phyloP scores from a whole-genome alignment of 2,113 vertebrate genomes.

The Coryphaenoides rupestris region DNA sequence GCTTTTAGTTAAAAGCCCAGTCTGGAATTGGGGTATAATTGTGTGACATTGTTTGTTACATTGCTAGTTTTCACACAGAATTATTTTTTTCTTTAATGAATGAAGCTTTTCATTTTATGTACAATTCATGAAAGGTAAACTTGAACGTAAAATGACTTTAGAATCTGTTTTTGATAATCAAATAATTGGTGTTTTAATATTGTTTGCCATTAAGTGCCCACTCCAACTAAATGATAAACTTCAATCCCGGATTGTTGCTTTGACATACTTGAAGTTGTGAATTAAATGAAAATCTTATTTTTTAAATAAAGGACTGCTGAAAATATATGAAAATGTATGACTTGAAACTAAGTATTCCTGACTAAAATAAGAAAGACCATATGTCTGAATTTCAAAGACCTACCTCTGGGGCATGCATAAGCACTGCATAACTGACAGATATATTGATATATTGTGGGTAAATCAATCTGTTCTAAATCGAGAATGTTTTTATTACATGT shows the following conservation, averaged over 20 bases:
- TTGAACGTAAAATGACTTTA: not conserved
- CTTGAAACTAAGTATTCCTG: slow-evolving; percentile 37
- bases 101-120: not conserved
- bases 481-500: not conserved
- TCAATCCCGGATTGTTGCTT: slow-evolving; percentile 42
- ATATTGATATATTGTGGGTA: slow-evolving; percentile 30
- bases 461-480: slow-evolving; percentile 5
- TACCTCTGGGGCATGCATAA: slow-evolving; percentile 53
- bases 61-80: not conserved
- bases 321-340: slow-evolving; percentile 34
- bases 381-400: slow-evolving; percentile 45
- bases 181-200: not conserved
- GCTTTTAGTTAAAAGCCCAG: slow-evolving; percentile 51
- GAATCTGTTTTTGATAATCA: not conserved
- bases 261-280: slow-evolving; percentile 61
- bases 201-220: not conserved
- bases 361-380: slow-evolving; percentile 30
- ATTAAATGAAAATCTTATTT: slow-evolving; percentile 55
- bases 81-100: not conserved
- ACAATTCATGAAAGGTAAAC: not conserved
- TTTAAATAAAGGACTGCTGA: slow-evolving; percentile 65
- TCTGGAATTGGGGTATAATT: slow-evolving; percentile 34
- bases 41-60: not conserved
- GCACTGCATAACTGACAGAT: slow-evolving; percentile 43
- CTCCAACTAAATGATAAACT: slow-evolving; percentile 26